phyloP scores from a whole-genome alignment of 2,113 vertebrate genomes.

The Machaerirhynchus nigripectus region DNA sequence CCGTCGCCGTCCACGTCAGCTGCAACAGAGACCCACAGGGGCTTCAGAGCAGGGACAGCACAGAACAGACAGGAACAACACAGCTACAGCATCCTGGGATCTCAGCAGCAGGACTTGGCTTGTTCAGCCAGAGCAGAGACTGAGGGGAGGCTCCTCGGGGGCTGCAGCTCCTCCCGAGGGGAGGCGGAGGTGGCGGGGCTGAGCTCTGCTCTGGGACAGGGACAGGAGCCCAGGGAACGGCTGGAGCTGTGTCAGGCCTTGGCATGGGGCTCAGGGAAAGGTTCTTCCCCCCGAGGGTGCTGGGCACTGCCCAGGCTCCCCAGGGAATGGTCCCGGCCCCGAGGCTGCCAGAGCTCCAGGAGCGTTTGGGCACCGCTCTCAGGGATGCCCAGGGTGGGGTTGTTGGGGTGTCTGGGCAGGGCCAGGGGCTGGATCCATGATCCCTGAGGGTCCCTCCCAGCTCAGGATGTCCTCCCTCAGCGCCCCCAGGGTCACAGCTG shows the following conservation, averaged over 20 bases:
- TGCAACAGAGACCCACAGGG: constrained; percentile 20
- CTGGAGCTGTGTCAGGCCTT: not conserved
- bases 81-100: fast-evolving
- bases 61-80: not conserved
- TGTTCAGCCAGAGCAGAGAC: not conserved
- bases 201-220: not conserved
- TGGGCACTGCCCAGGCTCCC: not conserved
- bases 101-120: not conserved
- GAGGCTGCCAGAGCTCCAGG: not conserved
- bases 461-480: not conserved
- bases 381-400: not conserved
- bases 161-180: not conserved
- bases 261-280: not conserved
- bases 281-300: not conserved
- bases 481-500: fast-evolving
- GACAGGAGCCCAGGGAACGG: not conserved
- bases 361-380: not conserved
- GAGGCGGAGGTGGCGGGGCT: not conserved
- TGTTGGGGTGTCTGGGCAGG: not conserved
- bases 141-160: not conserved
- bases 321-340: not conserved
- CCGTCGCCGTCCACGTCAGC: constrained; percentile 83
- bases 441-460: not conserved
- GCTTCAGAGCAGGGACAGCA: not conserved
- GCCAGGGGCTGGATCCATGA: fast-evolving